Conservation (phyloP, 1,140 invertebrate species). For the Ceratosolen fusciceps region DNA sequence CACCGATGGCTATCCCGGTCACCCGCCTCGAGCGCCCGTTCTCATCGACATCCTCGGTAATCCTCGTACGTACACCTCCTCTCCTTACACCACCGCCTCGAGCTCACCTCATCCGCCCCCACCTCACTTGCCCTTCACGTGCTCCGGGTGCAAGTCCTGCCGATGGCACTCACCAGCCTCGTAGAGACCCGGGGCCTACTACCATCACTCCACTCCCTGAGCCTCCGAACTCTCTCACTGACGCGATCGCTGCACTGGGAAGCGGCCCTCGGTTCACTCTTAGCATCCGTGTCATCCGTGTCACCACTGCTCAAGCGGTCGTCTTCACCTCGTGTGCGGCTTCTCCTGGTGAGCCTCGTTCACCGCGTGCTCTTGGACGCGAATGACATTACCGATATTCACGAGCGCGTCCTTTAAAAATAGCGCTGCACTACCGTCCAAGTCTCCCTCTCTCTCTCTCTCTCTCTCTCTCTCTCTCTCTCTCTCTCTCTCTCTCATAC, state of each 20-base stretch:
- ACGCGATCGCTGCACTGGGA: not conserved
- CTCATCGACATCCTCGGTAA: not conserved
- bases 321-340: not conserved
- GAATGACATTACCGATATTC: constrained; percentile 29
- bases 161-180: not conserved
- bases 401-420: constrained; percentile 30
- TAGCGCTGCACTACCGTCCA: constrained; percentile 11
- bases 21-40: too few species aligned
- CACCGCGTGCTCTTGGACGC: not conserved
- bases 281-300: not conserved
- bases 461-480: not conserved
- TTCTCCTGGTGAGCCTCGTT: not conserved
- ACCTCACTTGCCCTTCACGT: not conserved
- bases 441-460: not conserved
- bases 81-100: not conserved
- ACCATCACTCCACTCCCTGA: not conserved
- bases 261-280: constrained; percentile 38
- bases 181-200: not conserved
- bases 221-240: too few species aligned
- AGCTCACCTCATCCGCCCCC: not conserved
- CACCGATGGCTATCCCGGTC: too few species aligned
- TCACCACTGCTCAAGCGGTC: not conserved
- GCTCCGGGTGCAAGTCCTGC: not conserved
- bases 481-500: not conserved
- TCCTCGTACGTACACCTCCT: not conserved